These are phyloP conservation scores for Zaprionus africanus DNA, from an alignment of 1,140 invertebrate genomes.

Conservation along the genomic window DNA sequence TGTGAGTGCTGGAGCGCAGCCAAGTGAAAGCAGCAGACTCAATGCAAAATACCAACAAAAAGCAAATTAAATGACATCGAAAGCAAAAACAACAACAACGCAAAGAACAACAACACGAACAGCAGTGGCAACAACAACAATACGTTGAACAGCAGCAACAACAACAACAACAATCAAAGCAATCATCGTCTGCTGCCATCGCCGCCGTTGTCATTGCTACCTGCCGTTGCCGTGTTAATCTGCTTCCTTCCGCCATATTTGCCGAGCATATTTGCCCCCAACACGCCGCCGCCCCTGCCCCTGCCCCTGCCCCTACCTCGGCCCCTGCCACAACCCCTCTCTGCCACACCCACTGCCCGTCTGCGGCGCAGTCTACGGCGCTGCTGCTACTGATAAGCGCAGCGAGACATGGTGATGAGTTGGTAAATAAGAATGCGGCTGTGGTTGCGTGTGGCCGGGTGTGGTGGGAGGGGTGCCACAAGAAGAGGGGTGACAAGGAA, in stretches of 20 bases:
- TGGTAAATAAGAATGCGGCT: not conserved
- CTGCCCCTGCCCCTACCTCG: too few relatives aligned
- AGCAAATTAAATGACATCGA: slow-evolving; percentile 1
- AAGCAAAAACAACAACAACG: not conserved
- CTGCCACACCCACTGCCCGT: not conserved
- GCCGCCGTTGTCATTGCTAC: slow-evolving; percentile 61
- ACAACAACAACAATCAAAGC: slow-evolving; percentile 21
- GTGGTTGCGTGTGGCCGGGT: not conserved
- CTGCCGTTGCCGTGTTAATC: slow-evolving; percentile 67
- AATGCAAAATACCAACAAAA: slow-evolving; percentile 3
- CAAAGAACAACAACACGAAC: not conserved
- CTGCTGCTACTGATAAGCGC: slow-evolving; percentile 1
- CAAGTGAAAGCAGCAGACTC: not conserved
- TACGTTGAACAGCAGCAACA: not conserved
- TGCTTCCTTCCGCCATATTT: slow-evolving; percentile 73
- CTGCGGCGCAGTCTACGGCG: not conserved
- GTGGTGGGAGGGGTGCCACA: not conserved
- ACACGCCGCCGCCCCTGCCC: not conserved
- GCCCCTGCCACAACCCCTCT: not conserved
- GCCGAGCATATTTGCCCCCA: slow-evolving; percentile 4
- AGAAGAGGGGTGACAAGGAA: not conserved
- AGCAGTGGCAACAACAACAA: not conserved
- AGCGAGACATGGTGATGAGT: slow-evolving; percentile 4
- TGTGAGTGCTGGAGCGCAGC: not conserved
- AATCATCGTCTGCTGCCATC: slow-evolving; percentile 7